Conservation (phyloP, 2,888 invertebrate genomes). For the Willowsia nigromaculata region DNA sequence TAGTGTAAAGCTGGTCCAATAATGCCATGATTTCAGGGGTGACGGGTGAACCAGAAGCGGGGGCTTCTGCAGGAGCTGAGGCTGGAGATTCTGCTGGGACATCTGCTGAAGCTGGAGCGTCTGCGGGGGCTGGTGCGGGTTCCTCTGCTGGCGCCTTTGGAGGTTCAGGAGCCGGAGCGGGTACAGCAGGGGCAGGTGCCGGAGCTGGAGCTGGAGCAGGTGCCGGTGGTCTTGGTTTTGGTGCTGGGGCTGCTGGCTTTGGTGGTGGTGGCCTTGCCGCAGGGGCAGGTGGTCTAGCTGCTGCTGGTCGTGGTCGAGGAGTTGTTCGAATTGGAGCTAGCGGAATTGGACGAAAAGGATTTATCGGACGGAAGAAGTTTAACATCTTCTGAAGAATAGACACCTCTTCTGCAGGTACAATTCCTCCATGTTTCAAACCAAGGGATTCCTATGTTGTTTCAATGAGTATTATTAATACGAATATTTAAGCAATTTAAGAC, state of each 20-base stretch:
- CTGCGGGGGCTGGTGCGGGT: slow-evolving; percentile 7
- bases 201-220: not conserved
- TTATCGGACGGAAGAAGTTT: too few relatives aligned
- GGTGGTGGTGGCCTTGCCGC: not conserved
- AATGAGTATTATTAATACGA: too few relatives aligned
- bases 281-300: not conserved
- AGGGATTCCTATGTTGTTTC: too few relatives aligned
- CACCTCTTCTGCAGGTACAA: too few relatives aligned
- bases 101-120: slow-evolving; percentile 1
- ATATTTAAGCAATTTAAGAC: not conserved
- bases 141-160: not conserved
- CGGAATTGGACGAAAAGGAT: too few relatives aligned
- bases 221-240: not conserved
- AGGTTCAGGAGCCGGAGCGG: not conserved
- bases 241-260: not conserved
- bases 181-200: not conserved
- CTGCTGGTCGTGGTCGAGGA: not conserved
- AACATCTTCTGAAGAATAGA: too few relatives aligned
- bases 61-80: not conserved
- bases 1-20: not conserved
- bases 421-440: too few relatives aligned
- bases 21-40: not conserved
- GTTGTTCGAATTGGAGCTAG: slow-evolving; percentile 4
- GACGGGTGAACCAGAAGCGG: not conserved
- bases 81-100: slow-evolving; percentile 1